Percentiles rank a stretch among this genome's conserved stretches.
Conservation (phyloP, 2,888 invertebrate species). For the Callyntrura guangdongensis region DNA sequence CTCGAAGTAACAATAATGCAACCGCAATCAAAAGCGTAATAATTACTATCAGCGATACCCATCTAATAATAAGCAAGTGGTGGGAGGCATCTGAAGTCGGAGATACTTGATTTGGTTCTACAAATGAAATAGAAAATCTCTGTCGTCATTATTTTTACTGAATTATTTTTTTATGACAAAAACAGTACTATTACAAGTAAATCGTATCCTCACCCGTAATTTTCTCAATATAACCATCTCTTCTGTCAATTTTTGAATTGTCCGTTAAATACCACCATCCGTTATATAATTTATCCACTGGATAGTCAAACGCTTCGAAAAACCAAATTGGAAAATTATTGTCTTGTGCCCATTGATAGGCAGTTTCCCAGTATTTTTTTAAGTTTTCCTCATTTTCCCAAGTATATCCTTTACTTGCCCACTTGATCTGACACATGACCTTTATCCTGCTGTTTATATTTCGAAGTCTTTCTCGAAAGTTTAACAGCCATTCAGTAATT, state of each 20-base stretch:
- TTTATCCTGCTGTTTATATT: not conserved
- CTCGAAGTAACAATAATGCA: too few species aligned
- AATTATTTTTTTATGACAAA: too few species aligned
- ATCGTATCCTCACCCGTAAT: not conserved
- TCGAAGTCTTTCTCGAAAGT: too few species aligned
- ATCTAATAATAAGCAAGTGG: not conserved
- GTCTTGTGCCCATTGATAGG: not conserved
- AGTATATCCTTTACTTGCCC: not conserved
- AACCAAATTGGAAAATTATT: not conserved
- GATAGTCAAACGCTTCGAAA: not conserved
- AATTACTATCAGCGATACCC: too few species aligned
- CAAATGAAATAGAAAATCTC: too few species aligned
- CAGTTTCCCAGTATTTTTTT: not conserved
- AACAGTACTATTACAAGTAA: too few species aligned
- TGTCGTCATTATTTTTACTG: too few species aligned
- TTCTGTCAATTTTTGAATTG: not conserved
- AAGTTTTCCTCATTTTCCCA: not conserved
- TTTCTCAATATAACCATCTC: not conserved
- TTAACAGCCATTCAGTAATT: too few species aligned
- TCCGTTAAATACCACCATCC: not conserved
- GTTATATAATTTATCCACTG: too few species aligned
- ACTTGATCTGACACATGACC: not conserved
- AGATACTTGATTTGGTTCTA: too few species aligned
- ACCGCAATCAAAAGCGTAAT: too few species aligned
- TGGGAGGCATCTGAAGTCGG: too few species aligned